Evolutionary conservation across 2,113 vertebrate species (phyloP).

Genomic region (Ptilonorhynchus violaceus): DNA sequence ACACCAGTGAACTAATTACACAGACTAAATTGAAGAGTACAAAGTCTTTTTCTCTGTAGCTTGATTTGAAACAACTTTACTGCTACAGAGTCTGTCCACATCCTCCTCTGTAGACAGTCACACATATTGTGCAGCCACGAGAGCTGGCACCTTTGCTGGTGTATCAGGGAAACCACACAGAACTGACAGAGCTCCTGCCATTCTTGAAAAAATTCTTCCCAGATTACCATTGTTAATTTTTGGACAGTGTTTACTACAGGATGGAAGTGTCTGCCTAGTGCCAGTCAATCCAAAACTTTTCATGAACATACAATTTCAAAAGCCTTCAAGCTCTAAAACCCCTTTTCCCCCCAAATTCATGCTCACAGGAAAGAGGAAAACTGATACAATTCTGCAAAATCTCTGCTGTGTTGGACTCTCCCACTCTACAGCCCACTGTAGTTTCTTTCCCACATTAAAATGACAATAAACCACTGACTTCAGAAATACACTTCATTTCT

Average conservation of each 20-base stretch:
- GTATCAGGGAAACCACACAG: background rate
- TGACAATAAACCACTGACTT: background rate
- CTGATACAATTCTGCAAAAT: background rate
- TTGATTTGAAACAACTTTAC: background rate
- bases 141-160: background rate
- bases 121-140: background rate
- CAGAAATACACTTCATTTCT: background rate
- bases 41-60: background rate
- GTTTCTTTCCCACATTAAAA: background rate
- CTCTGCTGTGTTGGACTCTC: background rate
- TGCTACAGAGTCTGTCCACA: background rate
- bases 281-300: background rate
- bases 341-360: no score
- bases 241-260: background rate
- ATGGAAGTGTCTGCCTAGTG: background rate
- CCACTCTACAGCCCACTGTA: background rate
- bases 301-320: background rate
- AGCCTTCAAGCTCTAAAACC: background rate
- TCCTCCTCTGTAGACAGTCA: background rate
- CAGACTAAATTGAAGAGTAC: background rate
- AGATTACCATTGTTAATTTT: background rate
- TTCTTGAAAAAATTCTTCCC: background rate
- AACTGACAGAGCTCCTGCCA: background rate
- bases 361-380: background rate
- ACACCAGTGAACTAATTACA: background rate